Percentiles rank a stretch among this genome's conserved stretches.
Conservation (phyloP, 1,140 invertebrate genomes). For the Bombus turneri region DNA sequence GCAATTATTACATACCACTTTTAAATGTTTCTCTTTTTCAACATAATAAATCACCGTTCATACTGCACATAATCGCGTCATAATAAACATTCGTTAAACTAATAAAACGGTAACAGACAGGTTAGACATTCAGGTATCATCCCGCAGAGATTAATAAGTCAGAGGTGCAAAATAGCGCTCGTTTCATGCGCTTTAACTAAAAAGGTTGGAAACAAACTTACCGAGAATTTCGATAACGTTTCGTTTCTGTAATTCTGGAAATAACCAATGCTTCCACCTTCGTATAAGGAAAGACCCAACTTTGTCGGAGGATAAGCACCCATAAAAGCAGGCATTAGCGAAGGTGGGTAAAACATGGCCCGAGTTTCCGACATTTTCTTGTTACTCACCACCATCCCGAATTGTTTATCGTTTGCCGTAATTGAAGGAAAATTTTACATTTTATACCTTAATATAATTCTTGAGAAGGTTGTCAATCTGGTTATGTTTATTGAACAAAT, state of each 20-base stretch:
- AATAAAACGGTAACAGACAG: not conserved
- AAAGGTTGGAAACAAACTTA: slow-evolving; percentile 47
- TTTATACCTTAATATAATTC: not conserved
- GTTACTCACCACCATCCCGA: not conserved
- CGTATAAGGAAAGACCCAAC: slow-evolving; percentile 48
- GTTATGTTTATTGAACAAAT: not conserved
- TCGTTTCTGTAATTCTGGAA: slow-evolving; percentile 78
- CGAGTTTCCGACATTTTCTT: not conserved
- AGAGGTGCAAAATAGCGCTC: too few species aligned
- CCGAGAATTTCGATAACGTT: slow-evolving; percentile 72
- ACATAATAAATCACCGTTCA: not conserved
- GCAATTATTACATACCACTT: not conserved
- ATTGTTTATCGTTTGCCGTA: too few species aligned
- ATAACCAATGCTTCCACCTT: slow-evolving; percentile 63
- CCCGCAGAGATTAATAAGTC: not conserved
- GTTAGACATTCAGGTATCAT: not conserved
- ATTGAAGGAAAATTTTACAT: not conserved
- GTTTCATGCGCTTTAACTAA: not conserved
- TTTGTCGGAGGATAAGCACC: slow-evolving; percentile 70
- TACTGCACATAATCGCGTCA: not conserved
- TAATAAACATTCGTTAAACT: not conserved
- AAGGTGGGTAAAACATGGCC: slow-evolving; percentile 67
- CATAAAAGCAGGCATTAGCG: slow-evolving; percentile 66
- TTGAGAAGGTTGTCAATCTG: not conserved
- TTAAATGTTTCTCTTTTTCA: not conserved